Percentiles rank a stretch among this genome's conserved stretches.
phyloP scores from a whole-genome alignment of 30 jellyfish, hydroid and myxozoan species.

The Turritopsis dohrnii region DNA sequence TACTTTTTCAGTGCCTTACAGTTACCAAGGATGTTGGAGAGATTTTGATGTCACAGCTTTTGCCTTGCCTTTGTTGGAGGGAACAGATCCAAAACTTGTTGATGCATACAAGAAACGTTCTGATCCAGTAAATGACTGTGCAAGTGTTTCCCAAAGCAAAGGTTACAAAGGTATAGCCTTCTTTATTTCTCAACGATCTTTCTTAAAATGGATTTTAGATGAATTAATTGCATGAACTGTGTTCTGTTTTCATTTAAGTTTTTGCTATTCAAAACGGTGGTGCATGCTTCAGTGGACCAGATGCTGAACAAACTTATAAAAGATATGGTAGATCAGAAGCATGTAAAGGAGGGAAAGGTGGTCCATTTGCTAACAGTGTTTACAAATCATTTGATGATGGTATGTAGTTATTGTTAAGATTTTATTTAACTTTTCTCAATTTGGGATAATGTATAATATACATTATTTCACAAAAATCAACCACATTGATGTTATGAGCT shows the following conservation, averaged over 20 bases:
- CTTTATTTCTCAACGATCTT: neutral
- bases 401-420: slow-evolving; percentile 2
- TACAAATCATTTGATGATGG: slow-evolving; percentile 96
- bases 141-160: slow-evolving; percentile 79
- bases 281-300: slow-evolving; percentile 98
- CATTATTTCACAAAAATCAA: too few relatives aligned
- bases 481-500: too few relatives aligned
- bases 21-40: slow-evolving; percentile 92
- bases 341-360: slow-evolving; percentile 97
- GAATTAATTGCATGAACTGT: neutral
- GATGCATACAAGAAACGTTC: slow-evolving; percentile 80
- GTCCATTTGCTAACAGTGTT: slow-evolving; percentile 97
- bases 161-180: slow-evolving; percentile 69
- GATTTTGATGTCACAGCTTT: slow-evolving; percentile 98
- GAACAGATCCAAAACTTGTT: slow-evolving; percentile 74
- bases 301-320: slow-evolving; percentile 68
- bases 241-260: slow-evolving; percentile 35
- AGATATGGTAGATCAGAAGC: slow-evolving; percentile 92
- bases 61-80: slow-evolving; percentile 91
- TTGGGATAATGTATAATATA: too few relatives aligned
- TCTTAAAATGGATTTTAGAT: too few relatives aligned
- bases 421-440: neutral
- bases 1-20: slow-evolving; percentile 53
- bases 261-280: slow-evolving; percentile 99
- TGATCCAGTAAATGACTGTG: slow-evolving; percentile 95